Evolutionary conservation across 2,797 vertebrate genomes (phyloP), one percentile per base, ranked within the genome.

Genomic region (Catamblyrhynchus diadema): DNA sequence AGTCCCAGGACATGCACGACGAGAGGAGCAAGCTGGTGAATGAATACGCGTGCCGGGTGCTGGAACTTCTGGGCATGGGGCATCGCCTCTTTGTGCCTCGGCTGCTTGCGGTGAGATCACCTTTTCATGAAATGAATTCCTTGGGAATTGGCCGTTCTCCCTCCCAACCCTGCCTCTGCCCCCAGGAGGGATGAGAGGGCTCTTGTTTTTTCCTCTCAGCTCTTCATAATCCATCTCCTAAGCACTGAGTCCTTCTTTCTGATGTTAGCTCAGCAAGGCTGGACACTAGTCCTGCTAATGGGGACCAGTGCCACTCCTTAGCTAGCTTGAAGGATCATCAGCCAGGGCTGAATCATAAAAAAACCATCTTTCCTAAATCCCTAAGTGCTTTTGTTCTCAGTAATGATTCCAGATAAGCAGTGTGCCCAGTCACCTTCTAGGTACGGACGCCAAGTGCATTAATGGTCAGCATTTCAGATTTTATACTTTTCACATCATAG

Each of bases 51-150:
- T 99, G 99, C 93, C 98, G 98, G 81, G 98, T 99, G 96, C 98
- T 99, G 98, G 99, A 98, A 95, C 98, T 99, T 91, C 98, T 99
- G 97, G 99, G 99, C 79, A 99, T 99, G 99, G 99, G 99, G 97
- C 99, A 99, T 98, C 99, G 99, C 42, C 99, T 99, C 82, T 99
- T 99, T 96, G 99, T 99, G 89, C 99, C 99, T 95, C 98, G 98
- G 94, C 98, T 99, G 93, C 98, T 99, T 97, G 99, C 99, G 99
- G 99, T 99, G 99, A 99, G 98, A 97, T 93, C 85, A 61, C 73
- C 27, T 98, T 98, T 96, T 83, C 92, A 93, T 97, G 90, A 88
- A 53, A 96, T 96, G 86, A 71, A 90, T 96, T 86, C 60, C 8
- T 75, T 90, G 92, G 30, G 18, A 91, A 75, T 90, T 90, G 96